Percentiles rank a stretch among this genome's conserved stretches.
These are phyloP conservation scores for Heliconius nattereri DNA, from an alignment of 1,140 invertebrate species.

Conservation along the genomic window DNA sequence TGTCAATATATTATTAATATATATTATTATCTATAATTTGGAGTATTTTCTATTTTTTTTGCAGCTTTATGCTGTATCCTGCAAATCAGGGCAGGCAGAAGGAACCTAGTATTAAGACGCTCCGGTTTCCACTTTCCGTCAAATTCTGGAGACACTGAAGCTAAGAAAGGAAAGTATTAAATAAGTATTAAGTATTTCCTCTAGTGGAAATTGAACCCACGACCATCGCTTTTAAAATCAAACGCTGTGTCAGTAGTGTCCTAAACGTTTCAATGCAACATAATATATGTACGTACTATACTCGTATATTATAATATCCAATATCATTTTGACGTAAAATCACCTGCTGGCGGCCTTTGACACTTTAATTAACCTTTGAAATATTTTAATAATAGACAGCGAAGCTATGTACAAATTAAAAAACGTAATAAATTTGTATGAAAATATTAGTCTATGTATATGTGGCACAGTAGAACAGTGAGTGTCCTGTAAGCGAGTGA, in stretches of 20 bases:
- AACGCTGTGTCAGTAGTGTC: no score
- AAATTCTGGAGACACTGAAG: background rate
- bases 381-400: slow-evolving; percentile 8
- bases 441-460: background rate
- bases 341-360: slow-evolving; percentile 1
- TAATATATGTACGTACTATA: background rate
- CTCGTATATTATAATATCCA: background rate
- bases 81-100: background rate
- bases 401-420: background rate
- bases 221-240: no score
- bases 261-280: no score
- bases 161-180: background rate
- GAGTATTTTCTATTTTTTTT: no score
- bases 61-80: background rate
- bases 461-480: background rate
- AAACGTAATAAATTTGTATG: background rate
- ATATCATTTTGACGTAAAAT: slow-evolving; percentile 7
- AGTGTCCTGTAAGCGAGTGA: background rate
- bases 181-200: background rate
- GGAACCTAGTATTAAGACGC: background rate
- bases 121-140: background rate
- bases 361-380: background rate
- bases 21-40: no score
- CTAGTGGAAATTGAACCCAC: no score
- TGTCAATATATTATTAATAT: no score